Conservation (phyloP, 2,113 vertebrate species). For the Dipodomys ordii region DNA sequence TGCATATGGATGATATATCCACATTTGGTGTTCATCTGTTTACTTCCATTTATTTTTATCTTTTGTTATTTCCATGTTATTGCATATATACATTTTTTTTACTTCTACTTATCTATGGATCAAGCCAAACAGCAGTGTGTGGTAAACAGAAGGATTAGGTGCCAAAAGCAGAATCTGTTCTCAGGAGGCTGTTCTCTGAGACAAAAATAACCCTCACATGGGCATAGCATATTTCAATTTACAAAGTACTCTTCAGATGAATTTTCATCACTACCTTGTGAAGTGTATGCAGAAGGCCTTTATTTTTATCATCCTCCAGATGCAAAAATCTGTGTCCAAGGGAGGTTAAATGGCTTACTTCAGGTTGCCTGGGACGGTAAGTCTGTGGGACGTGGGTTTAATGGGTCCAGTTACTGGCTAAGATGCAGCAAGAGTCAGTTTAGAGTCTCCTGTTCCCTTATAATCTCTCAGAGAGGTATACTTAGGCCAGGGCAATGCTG, state of each 20-base stretch:
- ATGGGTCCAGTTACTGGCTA: neutral
- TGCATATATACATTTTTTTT: constrained; percentile 14
- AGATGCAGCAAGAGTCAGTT: neutral
- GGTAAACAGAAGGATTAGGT: constrained; percentile 58
- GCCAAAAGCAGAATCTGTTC: constrained; percentile 5
- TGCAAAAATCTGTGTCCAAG: neutral
- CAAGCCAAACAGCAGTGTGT: constrained; percentile 23
- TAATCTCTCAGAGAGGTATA: neutral
- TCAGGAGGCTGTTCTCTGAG: constrained; percentile 11
- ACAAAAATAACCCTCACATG: constrained; percentile 40
- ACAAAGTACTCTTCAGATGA: neutral
- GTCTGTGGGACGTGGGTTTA: neutral
- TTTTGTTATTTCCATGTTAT: constrained; percentile 27
- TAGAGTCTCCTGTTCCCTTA: rapidly evolving
- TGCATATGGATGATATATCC: neutral
- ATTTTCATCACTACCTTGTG: neutral
- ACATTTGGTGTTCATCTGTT: neutral
- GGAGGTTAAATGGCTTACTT: neutral
- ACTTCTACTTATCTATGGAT: constrained; percentile 44
- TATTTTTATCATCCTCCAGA: neutral
- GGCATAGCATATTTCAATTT: neutral
- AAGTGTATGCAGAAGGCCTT: neutral
- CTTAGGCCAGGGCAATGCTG: neutral
- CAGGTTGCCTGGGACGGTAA: neutral
- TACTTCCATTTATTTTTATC: constrained; percentile 39